Percentiles rank a stretch among this genome's conserved stretches.
These are phyloP conservation scores for Forbesichthys papilliferus DNA, from an alignment of 2,113 vertebrate species.

Conservation along the genomic window DNA sequence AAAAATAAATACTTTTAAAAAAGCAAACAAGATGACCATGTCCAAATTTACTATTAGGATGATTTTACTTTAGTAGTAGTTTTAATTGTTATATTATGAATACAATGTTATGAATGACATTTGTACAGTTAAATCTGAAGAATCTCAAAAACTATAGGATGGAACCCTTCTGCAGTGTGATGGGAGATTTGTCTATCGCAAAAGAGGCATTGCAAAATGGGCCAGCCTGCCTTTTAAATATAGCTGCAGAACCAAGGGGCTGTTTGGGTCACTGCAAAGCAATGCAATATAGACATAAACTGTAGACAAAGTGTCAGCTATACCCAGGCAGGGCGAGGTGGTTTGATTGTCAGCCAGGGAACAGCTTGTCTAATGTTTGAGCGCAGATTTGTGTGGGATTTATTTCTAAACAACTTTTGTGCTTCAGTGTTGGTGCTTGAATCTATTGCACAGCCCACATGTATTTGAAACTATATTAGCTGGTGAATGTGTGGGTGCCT, in stretches of 20 bases:
- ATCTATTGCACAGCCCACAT: not conserved
- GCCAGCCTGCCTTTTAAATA: not conserved
- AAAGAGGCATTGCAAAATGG: constrained; percentile 11
- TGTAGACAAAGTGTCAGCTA: not conserved
- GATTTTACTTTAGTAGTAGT: no score
- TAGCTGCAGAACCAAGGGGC: constrained; percentile 3
- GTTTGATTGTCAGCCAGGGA: constrained; percentile 5
- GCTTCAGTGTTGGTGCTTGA: constrained; percentile 3
- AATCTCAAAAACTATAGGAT: no score
- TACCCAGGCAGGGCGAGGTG: not conserved
- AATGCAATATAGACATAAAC: constrained; percentile 18
- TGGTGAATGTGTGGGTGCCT: not conserved
- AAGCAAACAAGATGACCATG: no score
- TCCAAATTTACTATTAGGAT: no score
- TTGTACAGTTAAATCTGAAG: not conserved
- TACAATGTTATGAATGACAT: not conserved
- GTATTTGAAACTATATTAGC: not conserved
- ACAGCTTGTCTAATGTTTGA: constrained; percentile 10
- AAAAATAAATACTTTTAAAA: no score
- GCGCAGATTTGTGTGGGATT: not conserved
- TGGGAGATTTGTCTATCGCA: constrained; percentile 22
- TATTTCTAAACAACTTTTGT: constrained; percentile 9
- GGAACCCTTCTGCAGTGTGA: not conserved
- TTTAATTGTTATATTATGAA: not conserved
- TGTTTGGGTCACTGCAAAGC: constrained; percentile 9